Percentiles rank a stretch among this genome's conserved stretches.
Conservation (phyloP, 1,140 invertebrate species). For the Formica exsecta region DNA sequence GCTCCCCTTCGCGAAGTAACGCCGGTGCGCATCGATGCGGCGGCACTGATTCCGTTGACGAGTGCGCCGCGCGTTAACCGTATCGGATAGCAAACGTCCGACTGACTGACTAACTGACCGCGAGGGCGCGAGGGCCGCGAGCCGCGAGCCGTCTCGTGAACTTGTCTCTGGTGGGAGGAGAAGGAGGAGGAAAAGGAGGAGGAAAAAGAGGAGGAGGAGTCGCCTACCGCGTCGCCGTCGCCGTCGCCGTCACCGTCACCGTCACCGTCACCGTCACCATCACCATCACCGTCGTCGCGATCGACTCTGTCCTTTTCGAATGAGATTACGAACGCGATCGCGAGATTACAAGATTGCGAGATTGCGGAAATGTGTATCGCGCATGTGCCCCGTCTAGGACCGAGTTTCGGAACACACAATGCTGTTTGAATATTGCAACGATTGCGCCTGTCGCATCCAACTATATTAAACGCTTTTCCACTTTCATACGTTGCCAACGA, state of each 20-base stretch:
- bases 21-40: conserved; percentile 52
- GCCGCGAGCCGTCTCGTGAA: conserved; percentile 12
- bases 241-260: not conserved
- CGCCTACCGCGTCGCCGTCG: not conserved
- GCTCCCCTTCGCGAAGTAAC: conserved; percentile 28
- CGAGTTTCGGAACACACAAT: not conserved
- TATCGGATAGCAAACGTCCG: conserved; percentile 57
- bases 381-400: not conserved
- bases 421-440: conserved; percentile 3
- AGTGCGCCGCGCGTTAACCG: conserved; percentile 33
- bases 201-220: conserved; percentile 2
- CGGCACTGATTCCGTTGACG: conserved; percentile 39
- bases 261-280: not conserved
- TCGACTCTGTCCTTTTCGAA: conserved; percentile 22
- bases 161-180: not conserved
- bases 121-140: conserved; percentile 5
- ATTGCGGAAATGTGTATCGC: not conserved
- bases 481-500: conserved; percentile 59
- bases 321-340: conserved; percentile 13
- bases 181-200: not conserved
- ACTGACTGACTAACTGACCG: conserved; percentile 70
- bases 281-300: conserved; percentile 2
- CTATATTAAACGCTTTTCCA: conserved; percentile 38
- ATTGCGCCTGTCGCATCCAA: conserved; percentile 28
- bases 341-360: not conserved